Evolutionary conservation across 2,888 invertebrate species (phyloP), one percentile per base, ranked within the genome.

Genomic region (Caenorhabditis angaria): DNA sequence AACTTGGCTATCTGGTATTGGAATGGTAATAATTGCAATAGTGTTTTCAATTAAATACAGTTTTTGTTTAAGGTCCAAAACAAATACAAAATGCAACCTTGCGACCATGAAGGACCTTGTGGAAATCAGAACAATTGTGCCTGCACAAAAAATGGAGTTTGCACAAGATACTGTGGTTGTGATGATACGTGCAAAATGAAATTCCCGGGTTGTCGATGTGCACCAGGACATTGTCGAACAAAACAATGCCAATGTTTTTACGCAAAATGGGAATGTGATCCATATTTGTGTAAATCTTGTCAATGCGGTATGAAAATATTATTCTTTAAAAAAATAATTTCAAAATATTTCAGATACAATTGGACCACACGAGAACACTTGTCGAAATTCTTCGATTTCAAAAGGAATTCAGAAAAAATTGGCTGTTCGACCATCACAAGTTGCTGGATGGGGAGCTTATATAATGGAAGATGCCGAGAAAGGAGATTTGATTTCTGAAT

Each of bases 391-490:
- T 81, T 93, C 93, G 88, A 94, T 95, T 54, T 29, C 53, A 59
- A 95, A 95, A 89, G 94, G 93, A 61, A 89, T 93, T 70, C 92
- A 93, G 92, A 91, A 92, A 92, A 95, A 96, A 90, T 90, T 99
- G 96, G 0, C 25, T 62, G 92, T 97, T 91, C 97, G 96, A 0
- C 96, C 96, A 0, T 95, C 95, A 0, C 97, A 97, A 89, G 96
- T 99, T 25, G 97, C 97, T 18, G 99, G 99, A 24, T 99, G 97
- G 96, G 99, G 99, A 51, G 97, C 97, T 83, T 99, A 96, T 90
- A 90, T 97, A 29, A 92, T 89, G 61, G 96, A 97, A 88, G 94
- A 94, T 80, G 93, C 94, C 1, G 95, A 94, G 88, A 75, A 97
- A 89, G 97, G 97, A 89, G 97, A 99, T 90, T 97, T 99, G 88